Evolutionary conservation across 2,113 vertebrate species (phyloP).

Genomic region (Paralichthys olivaceus): DNA sequence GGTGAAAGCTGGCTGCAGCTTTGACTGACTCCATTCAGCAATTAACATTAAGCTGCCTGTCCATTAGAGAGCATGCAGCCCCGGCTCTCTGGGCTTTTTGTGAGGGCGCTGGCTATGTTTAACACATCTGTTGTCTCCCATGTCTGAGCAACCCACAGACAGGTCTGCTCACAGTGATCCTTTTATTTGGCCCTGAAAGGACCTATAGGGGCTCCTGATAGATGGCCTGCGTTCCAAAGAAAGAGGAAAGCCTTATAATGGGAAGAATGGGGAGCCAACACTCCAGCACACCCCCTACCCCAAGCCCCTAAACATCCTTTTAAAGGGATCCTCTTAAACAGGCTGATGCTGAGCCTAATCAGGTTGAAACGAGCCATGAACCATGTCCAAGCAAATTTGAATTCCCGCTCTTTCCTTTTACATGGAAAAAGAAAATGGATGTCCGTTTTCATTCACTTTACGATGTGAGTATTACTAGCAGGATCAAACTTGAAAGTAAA

Average conservation of each 20-base stretch:
- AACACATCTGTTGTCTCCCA: slow-evolving; percentile 85
- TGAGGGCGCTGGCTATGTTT: slow-evolving; percentile 71
- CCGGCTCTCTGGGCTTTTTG: slow-evolving; percentile 44
- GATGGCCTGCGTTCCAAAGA: slow-evolving; percentile 88
- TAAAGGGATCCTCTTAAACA: slow-evolving; percentile 78
- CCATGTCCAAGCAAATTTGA: slow-evolving; percentile 54
- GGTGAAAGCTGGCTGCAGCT: slow-evolving; percentile 42
- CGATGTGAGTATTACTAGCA: no score
- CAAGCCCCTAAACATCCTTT: slow-evolving; percentile 59
- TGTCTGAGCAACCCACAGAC: slow-evolving; percentile 79
- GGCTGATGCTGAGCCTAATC: slow-evolving; percentile 71
- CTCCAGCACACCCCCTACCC: slow-evolving; percentile 62
- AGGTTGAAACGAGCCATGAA: slow-evolving; percentile 43
- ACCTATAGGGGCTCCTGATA: slow-evolving; percentile 79
- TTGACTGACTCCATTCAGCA: slow-evolving; percentile 64
- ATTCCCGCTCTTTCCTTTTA: slow-evolving; percentile 40
- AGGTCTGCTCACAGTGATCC: slow-evolving; percentile 78
- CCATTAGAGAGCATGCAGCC: slow-evolving; percentile 54
- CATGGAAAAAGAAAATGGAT: background rate
- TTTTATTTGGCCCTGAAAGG: slow-evolving; percentile 82
- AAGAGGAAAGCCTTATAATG: slow-evolving; percentile 78
- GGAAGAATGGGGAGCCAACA: slow-evolving; percentile 80
- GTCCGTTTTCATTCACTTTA: no score
- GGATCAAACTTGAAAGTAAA: no score
- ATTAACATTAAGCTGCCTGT: slow-evolving; percentile 78